Evolutionary conservation across 2,888 invertebrate species (phyloP).

Genomic region (Patella caerulea): DNA sequence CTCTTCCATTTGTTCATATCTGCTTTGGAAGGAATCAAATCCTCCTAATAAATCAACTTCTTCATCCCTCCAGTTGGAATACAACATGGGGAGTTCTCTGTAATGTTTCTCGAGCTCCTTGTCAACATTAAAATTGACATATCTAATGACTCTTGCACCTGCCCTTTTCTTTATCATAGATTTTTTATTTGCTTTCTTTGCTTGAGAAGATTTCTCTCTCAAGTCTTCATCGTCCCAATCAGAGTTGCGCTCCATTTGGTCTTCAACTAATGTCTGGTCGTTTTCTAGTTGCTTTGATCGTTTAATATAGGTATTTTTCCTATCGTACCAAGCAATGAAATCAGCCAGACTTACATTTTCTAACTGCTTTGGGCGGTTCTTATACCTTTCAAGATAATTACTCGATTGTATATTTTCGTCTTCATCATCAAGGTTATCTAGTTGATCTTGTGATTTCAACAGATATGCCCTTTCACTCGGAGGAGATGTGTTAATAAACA

Average conservation of each 20-base stretch:
- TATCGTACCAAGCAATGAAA: constrained; percentile 33
- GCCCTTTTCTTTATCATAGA: constrained; percentile 15
- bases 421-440: too few relatives aligned
- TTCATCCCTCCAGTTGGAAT: constrained; percentile 57
- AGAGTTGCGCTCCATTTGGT: neutral
- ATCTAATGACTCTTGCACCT: constrained; percentile 30
- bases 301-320: neutral
- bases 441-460: too few relatives aligned
- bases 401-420: constrained; percentile 32
- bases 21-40: too few relatives aligned
- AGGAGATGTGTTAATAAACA: constrained; percentile 45
- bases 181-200: constrained; percentile 19
- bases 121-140: constrained; percentile 39
- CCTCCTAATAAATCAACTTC: constrained; percentile 27
- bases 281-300: neutral
- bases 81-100: constrained; percentile 49
- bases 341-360: constrained; percentile 34
- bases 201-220: constrained; percentile 27
- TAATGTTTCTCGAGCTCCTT: constrained; percentile 50
- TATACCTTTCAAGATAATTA: constrained; percentile 38
- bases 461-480: too few relatives aligned
- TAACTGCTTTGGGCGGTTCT: constrained; percentile 30
- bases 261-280: too few relatives aligned
- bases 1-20: constrained; percentile 6
- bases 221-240: constrained; percentile 24